These are phyloP conservation scores for Pocillopora damicornis DNA, from an alignment of 64 coral and sea anemone genomes.

Conservation along the genomic window DNA sequence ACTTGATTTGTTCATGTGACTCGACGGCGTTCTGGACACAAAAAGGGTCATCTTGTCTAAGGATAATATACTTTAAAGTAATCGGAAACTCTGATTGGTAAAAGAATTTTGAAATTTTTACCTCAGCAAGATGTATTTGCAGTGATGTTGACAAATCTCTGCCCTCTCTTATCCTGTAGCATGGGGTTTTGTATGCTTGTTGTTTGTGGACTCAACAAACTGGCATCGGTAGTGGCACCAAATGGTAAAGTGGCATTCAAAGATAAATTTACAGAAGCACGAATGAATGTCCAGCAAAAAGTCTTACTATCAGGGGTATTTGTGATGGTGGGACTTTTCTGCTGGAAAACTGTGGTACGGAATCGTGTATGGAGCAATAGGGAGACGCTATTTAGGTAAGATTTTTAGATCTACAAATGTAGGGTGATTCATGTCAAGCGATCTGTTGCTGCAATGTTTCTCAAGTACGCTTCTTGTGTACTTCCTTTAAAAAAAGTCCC, in stretches of 20 bases:
- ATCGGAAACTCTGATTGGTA: too few species aligned
- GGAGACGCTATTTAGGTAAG: slow-evolving; percentile 78
- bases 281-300: background rate
- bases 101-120: too few species aligned
- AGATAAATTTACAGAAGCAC: background rate
- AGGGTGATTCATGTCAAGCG: too few species aligned
- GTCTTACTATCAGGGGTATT: slow-evolving; percentile 11
- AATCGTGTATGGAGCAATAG: slow-evolving; percentile 83
- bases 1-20: too few species aligned
- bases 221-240: slow-evolving; percentile 1
- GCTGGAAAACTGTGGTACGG: slow-evolving; percentile 68
- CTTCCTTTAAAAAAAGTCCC: too few species aligned
- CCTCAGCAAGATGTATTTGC: too few species aligned
- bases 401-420: background rate
- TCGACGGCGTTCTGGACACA: too few species aligned
- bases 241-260: background rate
- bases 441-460: too few species aligned
- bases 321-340: slow-evolving; percentile 60
- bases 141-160: background rate
- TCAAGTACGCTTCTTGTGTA: too few species aligned
- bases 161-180: slow-evolving; percentile 27
- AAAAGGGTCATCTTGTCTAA: too few species aligned
- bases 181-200: slow-evolving; percentile 87
- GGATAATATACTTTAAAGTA: too few species aligned
- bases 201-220: slow-evolving; percentile 60